phyloP scores from a whole-genome alignment of 1,140 invertebrate species.

The Panonychus citri region DNA sequence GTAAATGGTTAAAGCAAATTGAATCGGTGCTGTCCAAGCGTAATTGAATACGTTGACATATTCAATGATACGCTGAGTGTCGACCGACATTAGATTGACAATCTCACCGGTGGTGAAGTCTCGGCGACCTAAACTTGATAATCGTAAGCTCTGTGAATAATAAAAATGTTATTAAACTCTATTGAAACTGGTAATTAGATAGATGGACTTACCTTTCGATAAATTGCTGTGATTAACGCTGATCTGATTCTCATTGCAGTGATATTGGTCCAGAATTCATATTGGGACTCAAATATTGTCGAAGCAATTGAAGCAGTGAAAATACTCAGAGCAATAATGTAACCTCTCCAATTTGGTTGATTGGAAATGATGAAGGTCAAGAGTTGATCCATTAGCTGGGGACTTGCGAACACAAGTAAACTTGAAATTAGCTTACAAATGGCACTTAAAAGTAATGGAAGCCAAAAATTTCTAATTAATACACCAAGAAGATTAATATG shows the following conservation, averaged over 20 bases:
- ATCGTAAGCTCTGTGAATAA: not conserved
- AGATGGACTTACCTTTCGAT: constrained; percentile 47
- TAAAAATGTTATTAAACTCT: too few relatives aligned
- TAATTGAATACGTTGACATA: constrained; percentile 13
- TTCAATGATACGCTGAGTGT: constrained; percentile 18
- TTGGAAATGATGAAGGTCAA: constrained; percentile 14
- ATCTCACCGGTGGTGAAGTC: constrained; percentile 32
- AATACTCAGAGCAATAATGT: constrained; percentile 3
- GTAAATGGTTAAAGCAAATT: constrained; percentile 21
- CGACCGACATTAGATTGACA: constrained; percentile 33
- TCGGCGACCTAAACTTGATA: constrained; percentile 16
- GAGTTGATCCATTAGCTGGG: constrained; percentile 27
- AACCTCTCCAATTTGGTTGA: constrained; percentile 9
- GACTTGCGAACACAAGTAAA: constrained; percentile 62
- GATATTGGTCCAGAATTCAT: constrained; percentile 70
- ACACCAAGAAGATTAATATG: constrained; percentile 3
- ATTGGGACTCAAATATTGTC: constrained; percentile 38
- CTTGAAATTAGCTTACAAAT: constrained; percentile 59
- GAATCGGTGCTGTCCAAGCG: constrained; percentile 22
- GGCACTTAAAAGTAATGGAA: constrained; percentile 50
- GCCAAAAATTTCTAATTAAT: constrained; percentile 35
- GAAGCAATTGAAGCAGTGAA: not conserved
- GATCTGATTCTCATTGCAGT: constrained; percentile 76
- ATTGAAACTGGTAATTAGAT: not conserved
- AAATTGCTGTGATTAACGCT: constrained; percentile 73